Evolutionary conservation across 2,888 invertebrate genomes (phyloP), one percentile per base, ranked within the genome.

Genomic region (Homarus gammarus): DNA sequence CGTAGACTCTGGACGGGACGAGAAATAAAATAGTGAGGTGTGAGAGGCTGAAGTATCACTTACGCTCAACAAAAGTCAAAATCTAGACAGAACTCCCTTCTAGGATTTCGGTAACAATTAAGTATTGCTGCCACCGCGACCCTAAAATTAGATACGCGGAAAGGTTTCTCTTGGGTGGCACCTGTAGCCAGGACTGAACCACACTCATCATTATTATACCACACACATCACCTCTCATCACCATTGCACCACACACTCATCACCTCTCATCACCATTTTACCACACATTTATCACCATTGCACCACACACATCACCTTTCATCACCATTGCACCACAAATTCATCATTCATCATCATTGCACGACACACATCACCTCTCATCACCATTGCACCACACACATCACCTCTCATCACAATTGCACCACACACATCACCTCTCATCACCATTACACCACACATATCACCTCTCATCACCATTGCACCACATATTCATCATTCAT

Each of bases 81-180:
- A 22, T 27, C n/a, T 64, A 27, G 27, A 27, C 27, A 64, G 61
- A 27, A 27, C 18, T 27, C 64, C 27, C 5, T 64, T 64, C 5
- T 27, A 22, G 8, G 12, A 27, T 5, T 6, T 64, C 6, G 64
- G n/a, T 64, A n/a, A 64, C 0, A 6, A 64, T 8, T n/a, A 5
- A 44, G 5, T 8, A 3, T 64, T 27, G 64, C 15, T 12, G 56
- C 56, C 15, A 27, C 27, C 64, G 64, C 27, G 27, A 6, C 61
- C 27, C 64, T 64, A 64, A 64, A 64, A 3, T 64, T 64, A 64
- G 64, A 64, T 64, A 15, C 64, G 18, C 64, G 64, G 64, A 27
- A 64, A 64, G 64, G 0, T n/a, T 27, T 27, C 27, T 64, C 64
- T 10, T 27, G 27, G 64, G 64, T 27, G 64, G 8, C 64, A 27